Evolutionary conservation across 1,140 invertebrate genomes (phyloP), one percentile per base, ranked within the genome.

Genomic region (Galendromus occidentalis): DNA sequence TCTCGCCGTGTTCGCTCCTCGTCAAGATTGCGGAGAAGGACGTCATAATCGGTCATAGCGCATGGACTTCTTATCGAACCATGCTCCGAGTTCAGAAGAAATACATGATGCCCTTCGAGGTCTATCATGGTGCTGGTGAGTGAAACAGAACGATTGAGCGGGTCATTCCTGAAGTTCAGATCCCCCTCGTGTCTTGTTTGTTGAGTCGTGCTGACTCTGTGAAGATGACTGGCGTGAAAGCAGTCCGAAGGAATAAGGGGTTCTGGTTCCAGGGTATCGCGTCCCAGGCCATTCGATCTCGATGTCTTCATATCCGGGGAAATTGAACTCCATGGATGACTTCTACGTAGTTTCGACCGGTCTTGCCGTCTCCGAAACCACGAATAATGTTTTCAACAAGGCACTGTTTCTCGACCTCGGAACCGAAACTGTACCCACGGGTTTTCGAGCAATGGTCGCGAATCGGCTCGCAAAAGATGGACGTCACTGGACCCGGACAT

Each of bases 401-500:
- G 14, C 51, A 14, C 20, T 20, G 22, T 59, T 20, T 9, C 2
- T 14, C 6, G 6, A 17, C 4, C 22, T 59, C 14, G 25, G 20
- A 20, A 2, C 14, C 1, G 51, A 59, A 25, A 59, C 51, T 17
- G 51, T 59, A 20, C 22, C 51, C n/a, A 9, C 51, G 14, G 25
- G 25, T 2, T 59, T 59, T 33, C 25, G 51, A 33, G 51, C 51
- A 29, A 59, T 59, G 51, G 51, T 33, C 22, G 51, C 51, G 6
- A 59, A 59, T 22, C 51, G 51, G 14, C 25, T 59, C 14, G 51
- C 51, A 17, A 6, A 17, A 29, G 51, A 59, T 22, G 51, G 51
- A 17, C 22, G 51, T 59, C 51, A 59, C 51, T 59, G 51, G 51
- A 59, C 51, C 25, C 51, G 51, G n/a, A 17, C n/a, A 18, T 59